These are phyloP conservation scores for Buphagus erythrorhynchus DNA, from an alignment of 2,797 vertebrate genomes.

Conservation along the genomic window DNA sequence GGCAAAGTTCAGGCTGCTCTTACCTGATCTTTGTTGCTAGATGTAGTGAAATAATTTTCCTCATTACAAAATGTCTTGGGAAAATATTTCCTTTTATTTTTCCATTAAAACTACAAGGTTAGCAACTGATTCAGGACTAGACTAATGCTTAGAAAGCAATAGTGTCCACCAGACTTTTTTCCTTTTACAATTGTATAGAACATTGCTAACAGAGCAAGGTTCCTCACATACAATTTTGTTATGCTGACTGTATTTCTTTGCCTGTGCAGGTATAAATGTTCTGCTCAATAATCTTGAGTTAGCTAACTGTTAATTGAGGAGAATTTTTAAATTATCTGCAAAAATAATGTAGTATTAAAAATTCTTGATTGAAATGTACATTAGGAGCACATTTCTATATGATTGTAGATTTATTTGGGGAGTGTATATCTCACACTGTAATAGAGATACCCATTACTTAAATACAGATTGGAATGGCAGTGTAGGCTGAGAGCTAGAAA, in stretches of 20 bases:
- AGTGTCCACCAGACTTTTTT: not conserved
- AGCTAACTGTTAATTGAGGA: not conserved
- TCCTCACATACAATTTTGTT: not conserved
- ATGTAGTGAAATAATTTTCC: not conserved
- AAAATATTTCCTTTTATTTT: not conserved
- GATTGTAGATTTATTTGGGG: not conserved
- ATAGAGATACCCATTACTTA: not conserved
- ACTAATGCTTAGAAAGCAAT: not conserved
- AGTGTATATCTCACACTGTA: not conserved
- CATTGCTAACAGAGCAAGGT: not conserved
- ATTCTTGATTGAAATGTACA: not conserved
- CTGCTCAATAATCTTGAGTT: not conserved
- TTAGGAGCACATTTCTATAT: not conserved
- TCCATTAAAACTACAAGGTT: not conserved
- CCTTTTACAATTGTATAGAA: not conserved
- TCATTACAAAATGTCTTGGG: not conserved
- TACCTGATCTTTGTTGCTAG: not conserved
- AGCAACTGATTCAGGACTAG: not conserved
- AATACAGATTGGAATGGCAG: not conserved
- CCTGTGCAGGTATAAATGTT: not conserved
- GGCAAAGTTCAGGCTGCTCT: not conserved
- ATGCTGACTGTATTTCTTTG: not conserved
- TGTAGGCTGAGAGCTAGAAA: not conserved
- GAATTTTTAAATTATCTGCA: not conserved
- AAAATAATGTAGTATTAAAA: not conserved